Evolutionary conservation across 2,888 invertebrate species (phyloP).

Genomic region (Dromius quadrimaculatus): DNA sequence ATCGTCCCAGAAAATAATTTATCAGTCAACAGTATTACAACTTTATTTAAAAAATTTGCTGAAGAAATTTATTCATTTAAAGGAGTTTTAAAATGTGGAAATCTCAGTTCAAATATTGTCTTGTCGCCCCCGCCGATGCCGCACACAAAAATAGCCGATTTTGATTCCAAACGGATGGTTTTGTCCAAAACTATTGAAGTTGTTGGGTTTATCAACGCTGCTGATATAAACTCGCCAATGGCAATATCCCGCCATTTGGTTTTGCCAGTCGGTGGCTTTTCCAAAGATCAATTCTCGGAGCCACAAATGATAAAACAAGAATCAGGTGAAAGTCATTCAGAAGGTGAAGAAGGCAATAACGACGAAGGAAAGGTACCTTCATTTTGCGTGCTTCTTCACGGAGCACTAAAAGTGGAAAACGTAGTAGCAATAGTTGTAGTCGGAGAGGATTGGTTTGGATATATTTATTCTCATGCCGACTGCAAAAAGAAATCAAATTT

Average conservation of each 20-base stretch:
- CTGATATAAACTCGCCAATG: slow-evolving; percentile 92
- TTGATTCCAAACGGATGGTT: slow-evolving; percentile 72
- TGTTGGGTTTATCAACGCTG: slow-evolving; percentile 88
- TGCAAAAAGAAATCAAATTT: slow-evolving; percentile 92
- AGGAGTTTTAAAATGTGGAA: slow-evolving; percentile 80
- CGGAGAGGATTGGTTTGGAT: slow-evolving; percentile 93
- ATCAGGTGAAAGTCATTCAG: slow-evolving; percentile 62
- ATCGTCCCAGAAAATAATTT: slow-evolving; percentile 70
- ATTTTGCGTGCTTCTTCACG: slow-evolving; percentile 93
- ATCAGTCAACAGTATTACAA: slow-evolving; percentile 65
- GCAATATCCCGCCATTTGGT: slow-evolving; percentile 91
- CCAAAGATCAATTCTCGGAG: slow-evolving; percentile 66
- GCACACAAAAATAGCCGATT: slow-evolving; percentile 73
- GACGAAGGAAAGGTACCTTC: slow-evolving; percentile 87
- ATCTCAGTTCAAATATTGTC: slow-evolving; percentile 78
- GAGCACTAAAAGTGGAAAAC: slow-evolving; percentile 91
- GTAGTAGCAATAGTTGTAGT: slow-evolving; percentile 91
- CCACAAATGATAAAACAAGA: slow-evolving; percentile 65
- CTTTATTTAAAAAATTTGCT: slow-evolving; percentile 76
- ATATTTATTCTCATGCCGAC: slow-evolving; percentile 94
- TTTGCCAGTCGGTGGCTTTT: slow-evolving; percentile 75
- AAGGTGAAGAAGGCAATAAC: slow-evolving; percentile 70
- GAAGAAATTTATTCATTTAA: slow-evolving; percentile 82
- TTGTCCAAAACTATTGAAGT: slow-evolving; percentile 83
- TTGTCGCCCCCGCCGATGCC: slow-evolving; percentile 80